Evolutionary conservation across 1,140 invertebrate species (phyloP).

Genomic region (Drosophila ironensis): DNA sequence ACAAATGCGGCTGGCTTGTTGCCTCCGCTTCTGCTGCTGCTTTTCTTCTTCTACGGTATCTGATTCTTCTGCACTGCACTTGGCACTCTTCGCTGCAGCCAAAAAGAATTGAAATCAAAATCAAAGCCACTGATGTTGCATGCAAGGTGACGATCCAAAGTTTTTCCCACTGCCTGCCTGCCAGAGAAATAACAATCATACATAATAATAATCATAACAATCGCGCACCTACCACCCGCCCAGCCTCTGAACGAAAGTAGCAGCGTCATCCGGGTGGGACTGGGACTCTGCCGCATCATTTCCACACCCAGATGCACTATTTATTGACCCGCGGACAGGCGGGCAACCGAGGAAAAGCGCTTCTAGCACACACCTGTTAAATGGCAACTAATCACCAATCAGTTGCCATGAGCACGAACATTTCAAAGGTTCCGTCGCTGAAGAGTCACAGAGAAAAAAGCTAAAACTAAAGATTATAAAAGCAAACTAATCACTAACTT

Average conservation of each 20-base stretch:
- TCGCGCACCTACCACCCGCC: neutral
- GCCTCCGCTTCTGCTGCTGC: slow-evolving; percentile 18
- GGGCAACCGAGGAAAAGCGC: neutral
- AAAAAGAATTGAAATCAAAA: slow-evolving; percentile 68
- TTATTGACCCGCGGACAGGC: slow-evolving; percentile 29
- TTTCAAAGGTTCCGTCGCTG: neutral
- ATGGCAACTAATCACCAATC: slow-evolving; percentile 73
- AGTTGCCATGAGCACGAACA: slow-evolving; percentile 46
- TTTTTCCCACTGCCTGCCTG: slow-evolving; percentile 24
- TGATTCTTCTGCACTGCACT: slow-evolving; percentile 25
- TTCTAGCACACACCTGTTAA: slow-evolving; percentile 48
- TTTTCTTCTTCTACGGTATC: slow-evolving; percentile 1
- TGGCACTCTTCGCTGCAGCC: slow-evolving; percentile 8
- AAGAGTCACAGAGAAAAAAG: neutral
- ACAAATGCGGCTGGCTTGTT: slow-evolving; percentile 61
- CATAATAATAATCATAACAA: slow-evolving; percentile 63
- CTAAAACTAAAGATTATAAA: too few relatives aligned
- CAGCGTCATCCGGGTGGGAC: slow-evolving; percentile 28
- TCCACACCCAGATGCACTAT: slow-evolving; percentile 53
- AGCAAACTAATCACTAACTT: too few relatives aligned
- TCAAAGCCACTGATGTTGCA: slow-evolving; percentile 29
- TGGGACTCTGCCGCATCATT: slow-evolving; percentile 23
- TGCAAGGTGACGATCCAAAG: slow-evolving; percentile 19
- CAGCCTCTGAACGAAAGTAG: slow-evolving; percentile 25
- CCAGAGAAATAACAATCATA: slow-evolving; percentile 43